Evolutionary conservation across 2,797 vertebrate species (phyloP).

Genomic region (Trachops cirrhosus): DNA sequence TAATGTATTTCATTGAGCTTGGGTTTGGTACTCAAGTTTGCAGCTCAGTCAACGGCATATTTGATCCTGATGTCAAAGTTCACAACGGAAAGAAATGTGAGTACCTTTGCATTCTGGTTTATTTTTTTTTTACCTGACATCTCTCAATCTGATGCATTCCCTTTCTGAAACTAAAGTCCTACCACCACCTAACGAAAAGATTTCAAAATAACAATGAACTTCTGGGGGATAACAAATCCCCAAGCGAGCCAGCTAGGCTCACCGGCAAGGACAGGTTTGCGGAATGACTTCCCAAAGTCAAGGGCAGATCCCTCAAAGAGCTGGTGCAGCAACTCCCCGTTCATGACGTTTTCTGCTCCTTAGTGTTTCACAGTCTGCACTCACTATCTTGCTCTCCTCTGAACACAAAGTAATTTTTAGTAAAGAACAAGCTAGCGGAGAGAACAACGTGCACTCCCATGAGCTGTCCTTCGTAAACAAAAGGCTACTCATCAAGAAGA

Average conservation of each 20-base stretch:
- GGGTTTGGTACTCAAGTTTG: background rate
- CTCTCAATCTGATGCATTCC: background rate
- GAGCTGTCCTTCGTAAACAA: background rate
- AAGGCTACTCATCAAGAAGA: background rate
- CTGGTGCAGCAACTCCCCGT: background rate
- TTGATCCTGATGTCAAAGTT: background rate
- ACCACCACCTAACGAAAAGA: slow-evolving; percentile 23
- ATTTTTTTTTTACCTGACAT: background rate
- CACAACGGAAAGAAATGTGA: background rate
- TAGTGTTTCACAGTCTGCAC: background rate
- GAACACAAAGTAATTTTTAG: slow-evolving; percentile 26
- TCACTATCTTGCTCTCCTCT: background rate
- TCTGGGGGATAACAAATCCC: slow-evolving; percentile 34
- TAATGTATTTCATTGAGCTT: background rate
- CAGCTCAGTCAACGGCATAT: background rate
- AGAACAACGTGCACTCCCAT: background rate
- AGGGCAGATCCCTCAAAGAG: background rate
- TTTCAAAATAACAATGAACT: slow-evolving; percentile 56
- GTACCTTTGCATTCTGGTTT: background rate
- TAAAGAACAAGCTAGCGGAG: background rate
- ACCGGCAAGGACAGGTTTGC: background rate
- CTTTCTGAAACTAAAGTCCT: slow-evolving; percentile 48
- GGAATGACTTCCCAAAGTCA: background rate
- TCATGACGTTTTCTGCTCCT: background rate
- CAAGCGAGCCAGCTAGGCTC: slow-evolving; percentile 18